Conservation (phyloP, 2,888 invertebrate species). For the Eupithecia subumbrata region DNA sequence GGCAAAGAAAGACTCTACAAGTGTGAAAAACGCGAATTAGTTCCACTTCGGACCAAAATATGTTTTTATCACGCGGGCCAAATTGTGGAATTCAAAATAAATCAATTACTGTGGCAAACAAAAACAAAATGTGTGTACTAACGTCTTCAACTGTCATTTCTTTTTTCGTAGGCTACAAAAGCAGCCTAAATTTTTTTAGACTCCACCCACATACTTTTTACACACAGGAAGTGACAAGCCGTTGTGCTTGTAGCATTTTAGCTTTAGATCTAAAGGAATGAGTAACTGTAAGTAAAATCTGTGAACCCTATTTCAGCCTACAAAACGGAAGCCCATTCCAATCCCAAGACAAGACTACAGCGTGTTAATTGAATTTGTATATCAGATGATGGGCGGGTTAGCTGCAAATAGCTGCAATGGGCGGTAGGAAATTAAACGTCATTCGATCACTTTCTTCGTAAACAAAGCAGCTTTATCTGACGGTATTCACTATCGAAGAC, state of each 20-base stretch:
- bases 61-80: too few relatives aligned
- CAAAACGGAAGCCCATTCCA: slow-evolving; percentile 3
- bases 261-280: too few relatives aligned
- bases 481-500: slow-evolving; percentile 18
- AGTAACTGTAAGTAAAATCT: not conserved
- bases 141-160: too few relatives aligned
- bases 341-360: slow-evolving; percentile 16
- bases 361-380: slow-evolving; percentile 69
- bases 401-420: slow-evolving; percentile 38
- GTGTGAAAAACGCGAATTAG: not conserved
- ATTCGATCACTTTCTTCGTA: slow-evolving; percentile 73
- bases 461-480: slow-evolving; percentile 55
- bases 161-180: too few relatives aligned
- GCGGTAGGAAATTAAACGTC: slow-evolving; percentile 80
- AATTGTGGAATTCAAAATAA: too few relatives aligned
- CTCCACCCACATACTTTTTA: too few relatives aligned
- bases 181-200: too few relatives aligned
- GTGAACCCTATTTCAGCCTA: not conserved
- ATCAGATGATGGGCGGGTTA: slow-evolving; percentile 66
- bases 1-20: not conserved
- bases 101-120: too few relatives aligned
- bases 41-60: too few relatives aligned
- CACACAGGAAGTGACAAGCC: too few relatives aligned
- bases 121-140: too few relatives aligned
- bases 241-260: too few relatives aligned